A percentile compares a stretch with the other conserved stretches of the same genome.
phyloP scores from a whole-genome alignment of 2,888 invertebrate genomes.

The Slavum lentiscoides region DNA sequence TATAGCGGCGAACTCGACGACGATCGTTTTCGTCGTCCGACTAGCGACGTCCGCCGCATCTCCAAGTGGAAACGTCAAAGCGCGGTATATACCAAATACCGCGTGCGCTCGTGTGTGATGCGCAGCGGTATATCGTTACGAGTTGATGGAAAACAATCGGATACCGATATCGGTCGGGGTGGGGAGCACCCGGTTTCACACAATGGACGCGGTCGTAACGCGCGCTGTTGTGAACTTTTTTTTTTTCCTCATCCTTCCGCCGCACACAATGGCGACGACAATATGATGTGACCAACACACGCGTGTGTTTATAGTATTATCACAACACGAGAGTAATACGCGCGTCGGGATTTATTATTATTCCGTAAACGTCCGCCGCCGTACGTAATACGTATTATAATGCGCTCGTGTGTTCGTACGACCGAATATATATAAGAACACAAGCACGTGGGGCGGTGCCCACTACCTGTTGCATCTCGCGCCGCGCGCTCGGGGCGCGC shows the following conservation, averaged over 20 bases:
- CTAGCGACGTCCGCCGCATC: too few species aligned
- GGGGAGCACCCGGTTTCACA: slow-evolving; percentile 38
- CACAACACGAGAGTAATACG: not conserved
- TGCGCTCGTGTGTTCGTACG: too few species aligned
- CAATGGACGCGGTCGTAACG: slow-evolving; percentile 1
- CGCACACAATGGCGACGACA: slow-evolving; percentile 25
- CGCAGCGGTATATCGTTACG: not conserved
- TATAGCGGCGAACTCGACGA: too few species aligned
- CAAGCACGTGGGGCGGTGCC: not conserved
- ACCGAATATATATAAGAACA: not conserved
- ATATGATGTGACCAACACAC: slow-evolving; percentile 27
- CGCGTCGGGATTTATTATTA: slow-evolving; percentile 31
- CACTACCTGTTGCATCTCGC: too few species aligned
- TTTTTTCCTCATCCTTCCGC: not conserved
- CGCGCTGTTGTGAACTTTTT: not conserved
- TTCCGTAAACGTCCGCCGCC: slow-evolving; percentile 15
- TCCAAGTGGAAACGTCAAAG: not conserved
- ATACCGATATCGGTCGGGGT: slow-evolving; percentile 28
- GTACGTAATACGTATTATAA: too few species aligned
- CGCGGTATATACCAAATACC: not conserved
- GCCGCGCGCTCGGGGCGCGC: not conserved
- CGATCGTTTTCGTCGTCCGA: too few species aligned
- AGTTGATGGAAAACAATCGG: slow-evolving; percentile 45
- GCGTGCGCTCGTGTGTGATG: too few species aligned
- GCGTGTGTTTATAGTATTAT: not conserved